These are phyloP conservation scores for Otus sunia DNA, from an alignment of 2,113 vertebrate genomes.

Conservation along the genomic window DNA sequence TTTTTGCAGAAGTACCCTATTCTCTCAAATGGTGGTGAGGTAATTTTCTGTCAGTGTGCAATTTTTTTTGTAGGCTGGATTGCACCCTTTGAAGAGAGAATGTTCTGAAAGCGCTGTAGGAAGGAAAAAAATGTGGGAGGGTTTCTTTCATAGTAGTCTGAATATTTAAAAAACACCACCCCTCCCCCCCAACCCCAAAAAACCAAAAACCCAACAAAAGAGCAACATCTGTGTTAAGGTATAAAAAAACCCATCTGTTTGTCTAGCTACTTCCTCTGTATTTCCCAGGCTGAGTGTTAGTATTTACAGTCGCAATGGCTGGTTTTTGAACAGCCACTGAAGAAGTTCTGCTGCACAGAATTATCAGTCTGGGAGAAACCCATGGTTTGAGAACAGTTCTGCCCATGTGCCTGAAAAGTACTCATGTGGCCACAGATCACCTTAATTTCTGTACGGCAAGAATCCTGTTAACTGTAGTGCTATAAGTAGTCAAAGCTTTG, in stretches of 20 bases:
- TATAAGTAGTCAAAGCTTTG: neutral
- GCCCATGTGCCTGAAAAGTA: neutral
- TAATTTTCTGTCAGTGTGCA: neutral
- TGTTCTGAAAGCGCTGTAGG: neutral
- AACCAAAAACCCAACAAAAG: neutral
- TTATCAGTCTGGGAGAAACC: neutral
- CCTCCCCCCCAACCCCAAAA: too few species aligned
- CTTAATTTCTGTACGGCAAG: neutral
- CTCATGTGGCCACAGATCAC: neutral
- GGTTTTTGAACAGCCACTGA: neutral
- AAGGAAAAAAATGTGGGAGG: neutral
- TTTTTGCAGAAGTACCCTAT: neutral
- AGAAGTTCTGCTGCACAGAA: neutral
- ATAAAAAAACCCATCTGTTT: neutral
- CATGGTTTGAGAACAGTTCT: neutral
- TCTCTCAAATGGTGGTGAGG: neutral
- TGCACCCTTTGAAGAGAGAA: neutral
- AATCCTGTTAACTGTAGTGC: neutral
- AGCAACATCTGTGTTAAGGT: neutral
- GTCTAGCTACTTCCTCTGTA: neutral
- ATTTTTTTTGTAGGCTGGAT: neutral
- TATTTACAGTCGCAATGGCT: neutral
- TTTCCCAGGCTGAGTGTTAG: neutral
- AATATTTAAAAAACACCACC: neutral
- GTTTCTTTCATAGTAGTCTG: neutral